phyloP scores from a whole-genome alignment of 2,888 invertebrate species.

The Heliconius cydno region DNA sequence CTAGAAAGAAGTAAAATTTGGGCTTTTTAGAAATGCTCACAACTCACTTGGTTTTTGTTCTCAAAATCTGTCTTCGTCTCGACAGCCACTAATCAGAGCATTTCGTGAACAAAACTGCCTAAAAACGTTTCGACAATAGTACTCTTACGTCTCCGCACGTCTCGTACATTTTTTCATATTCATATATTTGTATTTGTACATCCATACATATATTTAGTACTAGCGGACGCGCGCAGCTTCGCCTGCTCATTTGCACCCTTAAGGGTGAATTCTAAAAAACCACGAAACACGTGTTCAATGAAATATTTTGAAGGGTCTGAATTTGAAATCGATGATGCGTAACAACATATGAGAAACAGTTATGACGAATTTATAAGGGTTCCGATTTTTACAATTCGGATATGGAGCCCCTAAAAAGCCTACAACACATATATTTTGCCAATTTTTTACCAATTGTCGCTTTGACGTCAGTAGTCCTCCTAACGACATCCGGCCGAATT shows the following conservation, averaged over 20 bases:
- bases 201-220: neutral
- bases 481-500: constrained; percentile 5
- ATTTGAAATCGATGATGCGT: no score
- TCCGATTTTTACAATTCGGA: no score
- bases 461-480: constrained; percentile 16
- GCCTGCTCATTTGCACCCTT: no score
- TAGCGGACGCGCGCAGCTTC: no score
- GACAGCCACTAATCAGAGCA: constrained; percentile 5
- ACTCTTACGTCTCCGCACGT: neutral
- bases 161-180: neutral
- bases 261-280: no score
- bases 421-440: neutral
- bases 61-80: constrained; percentile 1
- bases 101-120: constrained; percentile 1
- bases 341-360: neutral
- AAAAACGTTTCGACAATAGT: neutral
- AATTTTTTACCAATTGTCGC: neutral
- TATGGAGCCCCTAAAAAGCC: neutral
- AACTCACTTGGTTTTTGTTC: neutral
- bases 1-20: neutral
- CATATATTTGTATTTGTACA: neutral
- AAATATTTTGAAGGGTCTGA: no score
- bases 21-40: neutral
- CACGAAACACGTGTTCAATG: no score
- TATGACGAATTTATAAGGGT: no score